Base-by-base conservation (phyloP, 1,140 invertebrate genomes). In the Drosophila funebris region DNA sequence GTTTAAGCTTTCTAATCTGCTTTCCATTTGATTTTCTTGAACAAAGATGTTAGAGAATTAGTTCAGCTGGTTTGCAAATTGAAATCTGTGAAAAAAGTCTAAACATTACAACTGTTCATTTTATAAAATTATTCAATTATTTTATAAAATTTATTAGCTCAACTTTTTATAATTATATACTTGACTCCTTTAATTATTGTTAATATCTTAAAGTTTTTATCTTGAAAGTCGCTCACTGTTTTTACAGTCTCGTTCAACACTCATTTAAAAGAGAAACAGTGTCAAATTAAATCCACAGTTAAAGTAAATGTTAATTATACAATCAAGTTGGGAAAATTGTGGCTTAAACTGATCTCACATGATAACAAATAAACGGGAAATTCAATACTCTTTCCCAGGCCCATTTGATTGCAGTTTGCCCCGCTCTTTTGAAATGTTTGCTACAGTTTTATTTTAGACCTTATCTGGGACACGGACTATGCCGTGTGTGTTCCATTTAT, bases 381-480 rank as follows among this genome's bases (percentile, higher is more conserved):
- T 14, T 24, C n/a, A 8, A 16, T 48, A 24, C 43, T n/a, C 0
- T 22, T 48, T 48, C 41, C 9, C 60, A 71, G 13, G 52, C 41
- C 7, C 18, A 52, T 14, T 36, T 29, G 20, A 57, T 50, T 48
- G 61, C 67, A 68, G 33, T 50, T 60, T 13, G 31, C 18, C 29
- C 31, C n/a, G n/a, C n/a, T n/a, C 20, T 18, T 14, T 3, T 8
- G 4, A 48, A 44, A n/a, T 54, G 9, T 43, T 41, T 9, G 50
- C 61, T 33, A 33, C 16, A 31, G 20, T 46, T 39, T 58, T 44
- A 20, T 52, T 71, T 64, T 56, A 56, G n/a, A 13, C 33, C 36
- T 71, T 71, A 71, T 71, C 61, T 57, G 20, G 13, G 7, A 22
- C 27, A 68, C 36, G 64, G 44, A 31, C 20, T 14, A 13, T 33